These are phyloP conservation scores for Ursus arctos DNA, from an alignment of 2,113 vertebrate species.

Conservation along the genomic window DNA sequence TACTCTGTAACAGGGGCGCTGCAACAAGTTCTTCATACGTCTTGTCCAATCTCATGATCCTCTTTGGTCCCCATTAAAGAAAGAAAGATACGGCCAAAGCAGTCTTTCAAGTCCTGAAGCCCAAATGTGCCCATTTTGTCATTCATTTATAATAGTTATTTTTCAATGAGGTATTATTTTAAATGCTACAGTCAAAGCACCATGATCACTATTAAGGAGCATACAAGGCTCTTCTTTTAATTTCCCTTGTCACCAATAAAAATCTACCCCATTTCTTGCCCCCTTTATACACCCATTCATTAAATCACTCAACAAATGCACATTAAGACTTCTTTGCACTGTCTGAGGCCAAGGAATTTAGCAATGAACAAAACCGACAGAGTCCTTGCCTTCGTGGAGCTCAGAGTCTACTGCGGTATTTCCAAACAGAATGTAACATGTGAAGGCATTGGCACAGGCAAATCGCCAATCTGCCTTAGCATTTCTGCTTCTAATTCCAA, in stretches of 20 bases:
- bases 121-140: not conserved
- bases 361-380: not conserved
- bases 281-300: not conserved
- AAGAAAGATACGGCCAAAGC: not conserved
- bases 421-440: not conserved
- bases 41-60: not conserved
- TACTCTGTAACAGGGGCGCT: not conserved
- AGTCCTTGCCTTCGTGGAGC: not conserved
- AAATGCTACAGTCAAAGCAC: not conserved
- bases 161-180: not conserved
- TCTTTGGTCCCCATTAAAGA: not conserved
- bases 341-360: not conserved
- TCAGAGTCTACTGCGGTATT: not conserved
- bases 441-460: not conserved
- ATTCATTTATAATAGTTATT: not conserved
- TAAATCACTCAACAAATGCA: not conserved
- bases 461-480: not conserved
- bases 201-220: not conserved
- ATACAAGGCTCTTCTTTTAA: not conserved
- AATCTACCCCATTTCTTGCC: not conserved
- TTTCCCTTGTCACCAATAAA: constrained; percentile 6
- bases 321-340: not conserved
- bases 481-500: not conserved
- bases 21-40: not conserved
- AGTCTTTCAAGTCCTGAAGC: not conserved